These are phyloP conservation scores for Chlorodrepanis virens DNA, from an alignment of 2,113 vertebrate species.

Conservation along the genomic window DNA sequence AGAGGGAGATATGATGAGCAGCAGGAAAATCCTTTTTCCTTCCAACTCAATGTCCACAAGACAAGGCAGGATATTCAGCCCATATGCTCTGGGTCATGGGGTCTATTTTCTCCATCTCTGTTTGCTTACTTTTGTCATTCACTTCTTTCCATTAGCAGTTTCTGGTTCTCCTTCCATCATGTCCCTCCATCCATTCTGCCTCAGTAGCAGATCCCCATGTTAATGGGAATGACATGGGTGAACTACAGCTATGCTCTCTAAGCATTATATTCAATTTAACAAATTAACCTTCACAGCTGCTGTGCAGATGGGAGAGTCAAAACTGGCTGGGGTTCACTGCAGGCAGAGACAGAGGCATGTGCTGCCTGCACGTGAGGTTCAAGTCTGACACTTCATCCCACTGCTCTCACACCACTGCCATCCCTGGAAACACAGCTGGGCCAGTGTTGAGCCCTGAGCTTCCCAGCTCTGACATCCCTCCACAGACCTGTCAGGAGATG, in stretches of 20 bases:
- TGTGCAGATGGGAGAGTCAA: background rate
- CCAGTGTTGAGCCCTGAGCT: background rate
- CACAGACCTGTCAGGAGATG: background rate
- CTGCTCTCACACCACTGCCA: background rate
- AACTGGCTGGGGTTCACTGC: background rate
- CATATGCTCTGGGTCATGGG: background rate
- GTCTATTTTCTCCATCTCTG: background rate
- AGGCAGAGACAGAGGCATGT: background rate
- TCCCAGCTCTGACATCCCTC: background rate
- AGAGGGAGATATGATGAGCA: background rate
- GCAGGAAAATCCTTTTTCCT: background rate
- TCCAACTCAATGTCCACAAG: background rate
- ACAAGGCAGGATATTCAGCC: background rate
- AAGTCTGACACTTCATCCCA: background rate
- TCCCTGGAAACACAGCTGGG: background rate
- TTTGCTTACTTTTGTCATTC: background rate
- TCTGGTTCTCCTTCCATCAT: background rate
- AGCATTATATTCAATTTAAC: background rate
- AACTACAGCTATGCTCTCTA: background rate
- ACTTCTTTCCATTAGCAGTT: background rate
- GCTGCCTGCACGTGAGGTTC: rapidly evolving
- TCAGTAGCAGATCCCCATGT: background rate
- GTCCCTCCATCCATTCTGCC: background rate
- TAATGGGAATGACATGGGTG: background rate
- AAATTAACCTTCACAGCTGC: background rate